Evolutionary conservation across 2,888 invertebrate genomes (phyloP), one percentile per base, ranked within the genome.

Genomic region (Agonopterix heracliana): DNA sequence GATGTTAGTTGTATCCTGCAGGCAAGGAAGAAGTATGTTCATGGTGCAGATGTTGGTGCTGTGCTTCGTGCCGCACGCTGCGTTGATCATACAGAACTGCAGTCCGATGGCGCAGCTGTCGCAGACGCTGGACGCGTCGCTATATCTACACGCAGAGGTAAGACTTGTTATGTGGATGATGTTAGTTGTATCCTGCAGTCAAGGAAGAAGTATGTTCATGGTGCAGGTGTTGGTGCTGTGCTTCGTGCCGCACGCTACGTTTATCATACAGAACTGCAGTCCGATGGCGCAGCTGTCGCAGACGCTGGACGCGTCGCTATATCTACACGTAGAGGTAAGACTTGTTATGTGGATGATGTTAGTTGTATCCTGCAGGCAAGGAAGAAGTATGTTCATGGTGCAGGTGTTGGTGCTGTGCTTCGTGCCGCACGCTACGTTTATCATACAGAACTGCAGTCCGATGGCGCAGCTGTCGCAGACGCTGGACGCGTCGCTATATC

Each of bases 331-430:
- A n/a, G n/a, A n/a, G n/a, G n/a, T n/a, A n/a, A n/a, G n/a, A n/a
- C n/a, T n/a, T n/a, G n/a, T n/a, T n/a, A n/a, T n/a, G n/a, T n/a
- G n/a, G n/a, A n/a, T n/a, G n/a, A n/a, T n/a, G n/a, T n/a, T n/a
- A n/a, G n/a, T n/a, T n/a, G n/a, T n/a, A n/a, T n/a, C n/a, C 26
- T 45, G 0, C 73, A 89, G 89, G 45, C 74, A 78, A 12, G 90
- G 90, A 1, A 80, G 87, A 17, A 71, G 85, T 42, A 69, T 81
- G 43, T 89, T 90, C 63, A 68, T 90, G 45, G 58, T 85, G 0
- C 90, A 90, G 61, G 89, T 91, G 89, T 65, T 91, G 56, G 65
- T 88, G 40, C 76, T 91, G 1, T 90, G 90, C 57, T 90, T 90
- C 68, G 79, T 91, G 41, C 91, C 90, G 0, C 90, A 91, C 58